Evolutionary conservation across 2,888 invertebrate genomes (phyloP).

Genomic region (Patella pellucida): DNA sequence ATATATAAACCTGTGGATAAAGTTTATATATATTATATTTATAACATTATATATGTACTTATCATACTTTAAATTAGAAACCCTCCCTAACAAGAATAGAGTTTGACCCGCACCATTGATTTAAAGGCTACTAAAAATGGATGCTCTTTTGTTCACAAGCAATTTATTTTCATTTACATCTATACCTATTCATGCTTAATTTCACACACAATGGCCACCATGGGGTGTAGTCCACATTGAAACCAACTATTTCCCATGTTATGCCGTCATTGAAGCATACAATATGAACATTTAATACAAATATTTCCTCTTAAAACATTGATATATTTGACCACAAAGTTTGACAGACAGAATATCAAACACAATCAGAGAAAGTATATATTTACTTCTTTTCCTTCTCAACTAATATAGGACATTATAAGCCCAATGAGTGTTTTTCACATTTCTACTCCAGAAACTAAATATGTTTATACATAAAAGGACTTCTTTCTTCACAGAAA

Average conservation of each 20-base stretch:
- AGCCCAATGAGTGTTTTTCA: no score
- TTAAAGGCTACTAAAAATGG: not conserved
- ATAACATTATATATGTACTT: no score
- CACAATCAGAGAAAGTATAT: no score
- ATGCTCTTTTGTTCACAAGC: conserved; percentile 1
- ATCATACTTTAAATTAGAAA: no score
- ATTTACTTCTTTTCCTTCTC: no score
- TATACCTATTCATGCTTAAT: conserved; percentile 1
- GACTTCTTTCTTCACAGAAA: no score
- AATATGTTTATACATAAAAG: no score
- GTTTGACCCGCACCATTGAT: not conserved
- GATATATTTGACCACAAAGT: not conserved
- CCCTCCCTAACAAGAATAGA: no score
- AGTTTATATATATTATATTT: no score
- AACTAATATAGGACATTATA: no score
- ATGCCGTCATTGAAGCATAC: conserved; percentile 5
- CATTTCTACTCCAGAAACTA: no score
- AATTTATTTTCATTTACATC: not conserved
- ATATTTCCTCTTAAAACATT: conserved; percentile 4
- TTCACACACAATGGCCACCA: not conserved
- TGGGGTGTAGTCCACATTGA: conserved; percentile 3
- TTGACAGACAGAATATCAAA: not conserved
- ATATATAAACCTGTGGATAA: no score
- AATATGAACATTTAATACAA: conserved; percentile 7
- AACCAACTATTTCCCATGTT: not conserved